These are phyloP conservation scores for Copidosoma aretas DNA, from an alignment of 2,888 invertebrate species.

Conservation along the genomic window DNA sequence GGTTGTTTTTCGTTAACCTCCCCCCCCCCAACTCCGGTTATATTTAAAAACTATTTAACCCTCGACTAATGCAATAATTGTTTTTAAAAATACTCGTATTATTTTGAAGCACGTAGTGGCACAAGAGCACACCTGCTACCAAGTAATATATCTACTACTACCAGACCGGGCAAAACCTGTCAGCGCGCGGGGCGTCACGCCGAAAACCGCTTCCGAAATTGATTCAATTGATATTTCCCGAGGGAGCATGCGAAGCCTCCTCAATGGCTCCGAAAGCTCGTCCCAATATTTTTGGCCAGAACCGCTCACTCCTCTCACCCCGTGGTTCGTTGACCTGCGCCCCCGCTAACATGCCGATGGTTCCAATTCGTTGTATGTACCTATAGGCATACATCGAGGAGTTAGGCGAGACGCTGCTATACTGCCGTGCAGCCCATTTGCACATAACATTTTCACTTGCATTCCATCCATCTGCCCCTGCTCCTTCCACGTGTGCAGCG, in stretches of 20 bases:
- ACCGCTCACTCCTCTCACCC: not conserved
- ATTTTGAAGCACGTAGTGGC: too few species aligned
- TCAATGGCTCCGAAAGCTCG: constrained; percentile 29
- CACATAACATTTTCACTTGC: constrained; percentile 20
- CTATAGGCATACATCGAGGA: not conserved
- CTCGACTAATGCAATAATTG: too few species aligned
- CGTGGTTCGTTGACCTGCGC: constrained; percentile 35
- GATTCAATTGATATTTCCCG: constrained; percentile 55
- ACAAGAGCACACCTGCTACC: constrained; percentile 41
- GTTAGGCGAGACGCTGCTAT: constrained; percentile 5
- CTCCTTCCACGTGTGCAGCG: not conserved
- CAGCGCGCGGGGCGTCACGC: constrained; percentile 38
- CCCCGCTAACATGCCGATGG: constrained; percentile 6
- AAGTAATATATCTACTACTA: constrained; percentile 43
- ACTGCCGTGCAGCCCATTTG: not conserved
- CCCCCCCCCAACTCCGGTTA: too few species aligned
- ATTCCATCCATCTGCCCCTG: not conserved
- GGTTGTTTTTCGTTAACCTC: too few species aligned
- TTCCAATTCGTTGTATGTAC: constrained; percentile 7
- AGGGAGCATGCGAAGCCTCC: constrained; percentile 43
- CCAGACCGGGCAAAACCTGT: constrained; percentile 37
- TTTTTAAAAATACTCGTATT: too few species aligned
- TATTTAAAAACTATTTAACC: too few species aligned
- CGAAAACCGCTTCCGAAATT: constrained; percentile 55
- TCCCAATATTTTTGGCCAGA: constrained; percentile 48